These are phyloP conservation scores for Amblyraja radiata DNA, from an alignment of 2,797 vertebrate genomes.

Conservation along the genomic window DNA sequence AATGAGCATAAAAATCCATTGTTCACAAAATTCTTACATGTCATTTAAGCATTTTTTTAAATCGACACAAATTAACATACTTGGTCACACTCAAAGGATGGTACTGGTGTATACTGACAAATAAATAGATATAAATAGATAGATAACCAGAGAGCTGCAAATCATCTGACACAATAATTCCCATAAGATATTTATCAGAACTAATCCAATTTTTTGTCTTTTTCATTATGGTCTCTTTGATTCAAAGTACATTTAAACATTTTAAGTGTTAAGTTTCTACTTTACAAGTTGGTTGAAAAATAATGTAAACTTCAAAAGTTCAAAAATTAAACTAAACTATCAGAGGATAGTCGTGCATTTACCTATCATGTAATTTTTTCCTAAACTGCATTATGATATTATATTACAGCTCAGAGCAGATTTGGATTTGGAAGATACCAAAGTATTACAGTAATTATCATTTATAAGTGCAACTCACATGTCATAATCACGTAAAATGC, in stretches of 20 bases:
- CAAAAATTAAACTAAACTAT: background rate
- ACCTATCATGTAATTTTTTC: background rate
- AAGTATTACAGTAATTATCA: background rate
- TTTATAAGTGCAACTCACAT: constrained; percentile 21
- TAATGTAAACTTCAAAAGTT: background rate
- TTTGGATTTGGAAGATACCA: background rate
- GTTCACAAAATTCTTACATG: background rate
- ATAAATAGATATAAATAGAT: no score
- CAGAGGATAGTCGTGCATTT: background rate
- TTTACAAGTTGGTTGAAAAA: background rate
- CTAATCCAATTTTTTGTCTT: background rate
- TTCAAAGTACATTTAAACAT: background rate
- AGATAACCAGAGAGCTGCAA: background rate
- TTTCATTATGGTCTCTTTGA: background rate
- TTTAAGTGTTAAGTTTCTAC: background rate
- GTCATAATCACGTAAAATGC: constrained; percentile 6
- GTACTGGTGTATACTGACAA: background rate
- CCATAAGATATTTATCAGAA: background rate
- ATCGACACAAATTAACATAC: background rate
- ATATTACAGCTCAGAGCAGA: background rate
- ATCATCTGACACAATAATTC: background rate
- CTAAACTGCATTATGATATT: background rate
- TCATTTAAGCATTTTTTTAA: background rate
- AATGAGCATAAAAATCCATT: background rate
- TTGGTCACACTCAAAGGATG: background rate